Conservation (phyloP, 2,113 vertebrate species). For the Stomatorhinus ivindoensis region DNA sequence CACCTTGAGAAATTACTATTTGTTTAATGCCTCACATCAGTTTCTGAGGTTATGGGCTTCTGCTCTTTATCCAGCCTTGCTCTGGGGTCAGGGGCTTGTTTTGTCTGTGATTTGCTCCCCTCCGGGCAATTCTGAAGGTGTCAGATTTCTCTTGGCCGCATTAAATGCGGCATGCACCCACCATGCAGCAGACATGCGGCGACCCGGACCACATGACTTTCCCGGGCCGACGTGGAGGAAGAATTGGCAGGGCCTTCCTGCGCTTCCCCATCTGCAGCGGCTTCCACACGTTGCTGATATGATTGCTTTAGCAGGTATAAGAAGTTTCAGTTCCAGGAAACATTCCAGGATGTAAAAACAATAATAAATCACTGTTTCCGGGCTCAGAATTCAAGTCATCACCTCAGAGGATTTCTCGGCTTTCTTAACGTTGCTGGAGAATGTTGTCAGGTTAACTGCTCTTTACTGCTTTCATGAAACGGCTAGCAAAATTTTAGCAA, state of each 20-base stretch:
- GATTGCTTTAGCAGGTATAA: slow-evolving; percentile 21
- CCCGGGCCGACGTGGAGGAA: not conserved
- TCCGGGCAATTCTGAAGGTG: not conserved
- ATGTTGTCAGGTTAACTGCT: not conserved
- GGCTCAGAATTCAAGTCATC: not conserved
- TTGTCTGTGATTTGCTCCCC: slow-evolving; percentile 9
- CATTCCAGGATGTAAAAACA: not conserved
- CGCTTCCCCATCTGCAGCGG: not conserved
- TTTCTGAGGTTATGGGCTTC: not conserved
- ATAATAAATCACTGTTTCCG: not conserved
- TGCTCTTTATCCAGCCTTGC: not conserved
- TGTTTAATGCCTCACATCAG: not conserved
- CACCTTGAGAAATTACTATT: not conserved
- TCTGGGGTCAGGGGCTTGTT: not conserved
- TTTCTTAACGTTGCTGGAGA: not conserved
- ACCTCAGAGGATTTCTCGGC: not conserved
- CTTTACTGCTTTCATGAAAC: not conserved
- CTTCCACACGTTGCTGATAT: not conserved
- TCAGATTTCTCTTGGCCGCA: not conserved
- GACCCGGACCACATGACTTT: not conserved
- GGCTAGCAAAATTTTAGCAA: not conserved
- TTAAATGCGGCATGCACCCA: not conserved
- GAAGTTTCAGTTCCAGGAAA: slow-evolving; percentile 8
- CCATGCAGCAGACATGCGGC: not conserved
- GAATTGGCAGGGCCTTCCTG: not conserved